These are phyloP conservation scores for Rosalia funebris DNA, from an alignment of 2,888 invertebrate species.

Conservation along the genomic window DNA sequence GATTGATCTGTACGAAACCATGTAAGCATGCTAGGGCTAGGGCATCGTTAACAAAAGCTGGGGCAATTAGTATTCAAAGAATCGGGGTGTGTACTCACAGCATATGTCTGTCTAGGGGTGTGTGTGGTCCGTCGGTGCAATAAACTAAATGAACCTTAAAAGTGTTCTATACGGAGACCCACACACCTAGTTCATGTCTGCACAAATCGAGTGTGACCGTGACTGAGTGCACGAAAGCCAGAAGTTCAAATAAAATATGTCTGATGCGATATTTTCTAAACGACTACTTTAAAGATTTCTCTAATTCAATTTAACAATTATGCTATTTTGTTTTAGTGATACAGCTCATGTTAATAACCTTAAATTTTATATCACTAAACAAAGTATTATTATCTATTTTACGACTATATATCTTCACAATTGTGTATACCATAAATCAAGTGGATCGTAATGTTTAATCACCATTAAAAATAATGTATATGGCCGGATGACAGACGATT, in stretches of 20 bases:
- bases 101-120: too few species aligned
- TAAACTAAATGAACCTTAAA: too few species aligned
- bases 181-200: too few species aligned
- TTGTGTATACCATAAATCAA: neutral
- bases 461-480: neutral
- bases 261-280: neutral
- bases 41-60: too few species aligned
- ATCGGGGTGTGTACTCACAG: too few species aligned
- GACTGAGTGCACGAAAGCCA: too few species aligned
- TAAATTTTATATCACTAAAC: neutral
- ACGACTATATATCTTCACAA: neutral
- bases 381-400: neutral
- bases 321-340: neutral
- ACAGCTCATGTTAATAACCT: neutral
- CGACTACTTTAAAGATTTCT: neutral
- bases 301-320: neutral
- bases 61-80: too few species aligned
- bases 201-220: too few species aligned
- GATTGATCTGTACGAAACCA: too few species aligned
- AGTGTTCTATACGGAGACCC: too few species aligned
- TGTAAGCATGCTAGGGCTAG: too few species aligned
- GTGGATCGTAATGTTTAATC: neutral
- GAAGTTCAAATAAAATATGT: neutral
- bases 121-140: too few species aligned
- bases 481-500: neutral